Evolutionary conservation across 2,113 vertebrate species (phyloP).

Genomic region (Rhegmatorhina hoffmannsi): DNA sequence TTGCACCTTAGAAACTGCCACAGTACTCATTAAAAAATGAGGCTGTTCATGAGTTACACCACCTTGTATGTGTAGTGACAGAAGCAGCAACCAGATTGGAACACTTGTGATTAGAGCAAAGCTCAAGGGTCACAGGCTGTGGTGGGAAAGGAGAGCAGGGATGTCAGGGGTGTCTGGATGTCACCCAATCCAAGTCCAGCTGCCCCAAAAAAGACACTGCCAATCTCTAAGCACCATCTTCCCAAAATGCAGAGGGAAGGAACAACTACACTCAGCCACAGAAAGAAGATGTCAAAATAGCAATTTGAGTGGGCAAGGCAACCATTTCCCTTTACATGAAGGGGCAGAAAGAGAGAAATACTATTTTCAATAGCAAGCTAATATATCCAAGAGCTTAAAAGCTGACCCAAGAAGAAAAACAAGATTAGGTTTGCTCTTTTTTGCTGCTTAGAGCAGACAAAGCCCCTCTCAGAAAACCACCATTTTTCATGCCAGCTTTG

Average conservation of each 20-base stretch:
- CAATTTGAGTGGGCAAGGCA: not conserved
- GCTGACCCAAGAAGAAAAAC: conserved; percentile 25
- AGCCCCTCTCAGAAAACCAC: conserved; percentile 16
- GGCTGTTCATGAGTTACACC: not conserved
- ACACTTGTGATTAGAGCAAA: not conserved
- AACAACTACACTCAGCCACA: not conserved
- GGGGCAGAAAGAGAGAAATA: not conserved
- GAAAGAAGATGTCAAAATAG: not conserved
- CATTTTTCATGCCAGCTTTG: conserved; percentile 52
- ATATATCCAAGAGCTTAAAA: conserved; percentile 2
- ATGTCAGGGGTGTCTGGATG: not conserved
- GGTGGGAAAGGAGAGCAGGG: not conserved
- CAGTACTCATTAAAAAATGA: not conserved
- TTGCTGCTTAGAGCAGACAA: conserved; percentile 41
- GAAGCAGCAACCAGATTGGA: not conserved
- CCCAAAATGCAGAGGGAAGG: not conserved
- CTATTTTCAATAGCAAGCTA: not conserved
- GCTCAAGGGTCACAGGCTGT: not conserved
- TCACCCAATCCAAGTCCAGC: not conserved
- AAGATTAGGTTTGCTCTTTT: conserved; percentile 30
- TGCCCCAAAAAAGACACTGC: not conserved
- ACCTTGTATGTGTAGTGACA: not conserved
- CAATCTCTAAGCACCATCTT: not conserved
- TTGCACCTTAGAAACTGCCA: not conserved
- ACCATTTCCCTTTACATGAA: not conserved